Conservation (phyloP, 2,797 vertebrate species). For the Margarornis squamiger region DNA sequence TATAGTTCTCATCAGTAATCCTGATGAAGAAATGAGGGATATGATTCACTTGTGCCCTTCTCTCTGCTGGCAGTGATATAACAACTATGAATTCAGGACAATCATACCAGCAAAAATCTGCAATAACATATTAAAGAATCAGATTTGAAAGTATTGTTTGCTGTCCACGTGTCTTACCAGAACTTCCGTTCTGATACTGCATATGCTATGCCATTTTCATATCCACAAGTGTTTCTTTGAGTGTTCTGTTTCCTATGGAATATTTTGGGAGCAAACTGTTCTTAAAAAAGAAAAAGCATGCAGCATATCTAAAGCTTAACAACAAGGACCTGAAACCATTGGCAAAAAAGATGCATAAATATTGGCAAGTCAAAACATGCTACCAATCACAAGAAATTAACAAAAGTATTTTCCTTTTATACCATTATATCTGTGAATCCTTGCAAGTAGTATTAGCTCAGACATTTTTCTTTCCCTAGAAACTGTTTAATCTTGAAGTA, state of each 20-base stretch:
- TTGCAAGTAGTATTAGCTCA: background rate
- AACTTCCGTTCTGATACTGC: background rate
- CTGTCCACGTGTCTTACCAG: background rate
- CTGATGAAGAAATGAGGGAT: background rate
- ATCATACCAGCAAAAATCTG: background rate
- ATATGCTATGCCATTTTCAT: background rate
- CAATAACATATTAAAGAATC: background rate
- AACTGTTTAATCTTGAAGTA: background rate
- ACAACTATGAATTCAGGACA: background rate
- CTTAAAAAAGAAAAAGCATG: background rate
- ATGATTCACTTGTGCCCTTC: slow-evolving; percentile 10
- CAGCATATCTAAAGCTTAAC: background rate
- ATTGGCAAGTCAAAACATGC: background rate
- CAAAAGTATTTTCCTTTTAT: background rate
- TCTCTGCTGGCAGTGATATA: background rate
- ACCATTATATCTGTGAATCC: background rate
- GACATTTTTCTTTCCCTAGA: background rate
- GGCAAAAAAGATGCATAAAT: background rate
- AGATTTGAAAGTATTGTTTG: background rate
- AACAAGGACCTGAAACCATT: background rate
- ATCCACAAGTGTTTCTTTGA: background rate
- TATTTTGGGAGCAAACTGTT: background rate
- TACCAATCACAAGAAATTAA: background rate
- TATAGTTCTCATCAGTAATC: background rate
- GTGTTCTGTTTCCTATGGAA: background rate